phyloP scores from a whole-genome alignment of 2,797 vertebrate species.

The Ispidina picta region DNA sequence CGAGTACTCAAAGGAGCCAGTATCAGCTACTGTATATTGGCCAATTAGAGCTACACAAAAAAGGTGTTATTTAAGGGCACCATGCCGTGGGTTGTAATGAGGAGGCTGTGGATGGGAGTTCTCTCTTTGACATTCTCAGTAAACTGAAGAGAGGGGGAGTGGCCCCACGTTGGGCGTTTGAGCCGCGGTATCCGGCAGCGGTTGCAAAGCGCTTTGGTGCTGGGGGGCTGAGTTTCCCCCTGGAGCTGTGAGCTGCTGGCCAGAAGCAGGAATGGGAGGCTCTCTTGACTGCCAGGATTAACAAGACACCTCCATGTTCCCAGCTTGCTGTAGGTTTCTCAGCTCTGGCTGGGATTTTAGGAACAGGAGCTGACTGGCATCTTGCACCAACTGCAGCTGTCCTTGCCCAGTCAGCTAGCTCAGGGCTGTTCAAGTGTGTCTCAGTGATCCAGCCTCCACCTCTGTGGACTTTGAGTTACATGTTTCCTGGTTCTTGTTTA shows the following conservation, averaged over 20 bases:
- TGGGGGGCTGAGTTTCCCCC: not conserved
- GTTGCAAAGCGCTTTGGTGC: not conserved
- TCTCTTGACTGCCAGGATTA: not conserved
- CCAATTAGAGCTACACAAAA: constrained; percentile 71
- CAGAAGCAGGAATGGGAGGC: not conserved
- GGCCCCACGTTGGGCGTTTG: not conserved
- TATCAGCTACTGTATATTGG: constrained; percentile 36
- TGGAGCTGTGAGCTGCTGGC: not conserved
- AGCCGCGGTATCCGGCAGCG: not conserved
- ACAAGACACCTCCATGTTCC: not conserved
- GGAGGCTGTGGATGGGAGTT: not conserved
- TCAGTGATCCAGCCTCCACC: not conserved
- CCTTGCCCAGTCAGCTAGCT: not conserved
- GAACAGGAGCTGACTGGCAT: not conserved
- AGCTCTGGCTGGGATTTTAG: not conserved
- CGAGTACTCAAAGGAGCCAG: constrained; percentile 29
- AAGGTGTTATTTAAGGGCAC: constrained; percentile 60
- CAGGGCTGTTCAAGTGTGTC: not conserved
- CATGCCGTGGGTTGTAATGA: constrained; percentile 51
- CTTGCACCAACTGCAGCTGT: not conserved
- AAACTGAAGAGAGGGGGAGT: constrained; percentile 32
- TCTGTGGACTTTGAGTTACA: not conserved
- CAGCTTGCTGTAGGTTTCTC: not conserved
- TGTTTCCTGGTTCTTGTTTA: not conserved
- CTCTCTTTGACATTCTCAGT: constrained; percentile 12